Conservation (phyloP, 2,888 invertebrate species). For the Polydrusus pterygomalis region DNA sequence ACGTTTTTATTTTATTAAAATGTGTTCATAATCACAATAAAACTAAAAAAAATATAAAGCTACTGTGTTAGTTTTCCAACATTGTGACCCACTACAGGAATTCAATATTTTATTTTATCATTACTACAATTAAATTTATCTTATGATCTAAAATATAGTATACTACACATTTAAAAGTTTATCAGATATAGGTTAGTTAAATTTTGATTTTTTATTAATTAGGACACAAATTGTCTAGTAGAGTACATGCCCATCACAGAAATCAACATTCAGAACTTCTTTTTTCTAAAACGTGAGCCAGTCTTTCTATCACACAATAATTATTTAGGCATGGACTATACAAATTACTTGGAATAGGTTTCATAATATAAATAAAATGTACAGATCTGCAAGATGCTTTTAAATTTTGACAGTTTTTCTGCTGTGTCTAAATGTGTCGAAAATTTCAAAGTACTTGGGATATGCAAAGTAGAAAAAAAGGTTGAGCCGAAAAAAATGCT, state of each 20-base stretch:
- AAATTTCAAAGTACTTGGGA: neutral
- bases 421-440: neutral
- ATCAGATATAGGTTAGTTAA: slow-evolving; percentile 9
- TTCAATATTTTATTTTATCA: slow-evolving; percentile 3
- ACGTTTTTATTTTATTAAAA: slow-evolving; percentile 25
- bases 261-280: neutral
- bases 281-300: slow-evolving; percentile 12
- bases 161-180: slow-evolving; percentile 27
- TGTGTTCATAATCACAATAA: slow-evolving; percentile 16
- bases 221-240: slow-evolving; percentile 16
- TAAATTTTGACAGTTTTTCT: slow-evolving; percentile 15
- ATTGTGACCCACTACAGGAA: slow-evolving; percentile 14
- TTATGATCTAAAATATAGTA: slow-evolving; percentile 6
- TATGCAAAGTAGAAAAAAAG: neutral
- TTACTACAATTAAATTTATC: neutral
- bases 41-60: slow-evolving; percentile 13
- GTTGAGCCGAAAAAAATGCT: neutral
- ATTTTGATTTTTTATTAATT: slow-evolving; percentile 29
- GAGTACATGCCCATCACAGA: neutral
- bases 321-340: slow-evolving; percentile 19
- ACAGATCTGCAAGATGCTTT: neutral
- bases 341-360: slow-evolving; percentile 3
- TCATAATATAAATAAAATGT: slow-evolving; percentile 10
- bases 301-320: slow-evolving; percentile 17
- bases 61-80: slow-evolving; percentile 6